Conservation (phyloP, 53 echinoderm and acorn worm genomes). For the Zoroaster sp. region DNA sequence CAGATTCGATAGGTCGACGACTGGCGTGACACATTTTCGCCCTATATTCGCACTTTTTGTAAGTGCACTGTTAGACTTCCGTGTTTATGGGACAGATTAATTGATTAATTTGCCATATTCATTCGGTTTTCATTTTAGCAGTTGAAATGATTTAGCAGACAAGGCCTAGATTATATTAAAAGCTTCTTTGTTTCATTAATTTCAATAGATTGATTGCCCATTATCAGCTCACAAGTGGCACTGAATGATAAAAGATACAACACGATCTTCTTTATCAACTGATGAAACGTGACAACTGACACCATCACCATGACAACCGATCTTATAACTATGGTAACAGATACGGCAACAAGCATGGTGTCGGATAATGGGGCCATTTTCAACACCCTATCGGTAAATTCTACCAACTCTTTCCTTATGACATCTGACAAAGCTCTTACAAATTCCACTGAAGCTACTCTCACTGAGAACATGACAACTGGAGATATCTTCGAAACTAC, state of each 20-base stretch:
- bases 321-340: not conserved
- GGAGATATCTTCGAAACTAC: not conserved
- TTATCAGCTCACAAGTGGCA: not conserved
- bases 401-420: not conserved
- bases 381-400: not conserved
- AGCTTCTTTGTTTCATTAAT: not conserved
- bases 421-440: not conserved
- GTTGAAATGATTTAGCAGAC: not conserved
- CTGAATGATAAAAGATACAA: too few relatives aligned
- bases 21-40: too few relatives aligned
- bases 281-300: not conserved
- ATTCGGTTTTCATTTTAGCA: not conserved
- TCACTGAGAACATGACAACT: slow-evolving; percentile 6
- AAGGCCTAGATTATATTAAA: not conserved
- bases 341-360: not conserved
- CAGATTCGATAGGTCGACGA: too few relatives aligned
- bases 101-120: too few relatives aligned
- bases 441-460: not conserved
- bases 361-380: not conserved
- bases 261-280: not conserved
- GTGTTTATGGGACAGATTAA: too few relatives aligned
- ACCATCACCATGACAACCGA: not conserved
- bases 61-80: too few relatives aligned
- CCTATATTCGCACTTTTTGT: too few relatives aligned
- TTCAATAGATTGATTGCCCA: not conserved